phyloP scores from a whole-genome alignment of 2,888 invertebrate genomes.

The Drosophila prostipennis region DNA sequence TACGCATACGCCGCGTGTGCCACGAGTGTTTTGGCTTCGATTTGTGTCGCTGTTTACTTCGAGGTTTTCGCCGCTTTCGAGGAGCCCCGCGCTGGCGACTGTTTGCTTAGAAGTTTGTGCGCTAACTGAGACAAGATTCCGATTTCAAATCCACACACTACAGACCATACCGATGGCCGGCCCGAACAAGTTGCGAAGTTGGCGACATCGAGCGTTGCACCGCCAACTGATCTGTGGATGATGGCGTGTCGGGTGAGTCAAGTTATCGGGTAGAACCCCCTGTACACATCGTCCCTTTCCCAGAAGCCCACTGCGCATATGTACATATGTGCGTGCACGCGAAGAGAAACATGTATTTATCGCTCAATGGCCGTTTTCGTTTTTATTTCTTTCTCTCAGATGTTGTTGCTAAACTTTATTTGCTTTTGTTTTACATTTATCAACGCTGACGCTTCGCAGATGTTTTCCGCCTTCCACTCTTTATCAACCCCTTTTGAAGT shows the following conservation, averaged over 20 bases:
- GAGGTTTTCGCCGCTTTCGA: slow-evolving; percentile 7
- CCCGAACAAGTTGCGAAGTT: slow-evolving; percentile 63
- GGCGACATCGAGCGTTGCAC: slow-evolving; percentile 47
- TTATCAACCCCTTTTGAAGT: slow-evolving; percentile 38
- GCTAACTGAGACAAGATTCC: slow-evolving; percentile 71
- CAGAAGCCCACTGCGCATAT: neutral
- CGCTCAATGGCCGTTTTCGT: slow-evolving; percentile 48
- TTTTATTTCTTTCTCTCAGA: slow-evolving; percentile 39
- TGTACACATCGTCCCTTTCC: slow-evolving; percentile 3
- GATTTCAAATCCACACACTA: slow-evolving; percentile 9
- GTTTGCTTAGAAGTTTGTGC: slow-evolving; percentile 79
- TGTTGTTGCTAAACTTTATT: slow-evolving; percentile 45
- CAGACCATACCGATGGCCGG: slow-evolving; percentile 25
- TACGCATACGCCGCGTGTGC: slow-evolving; percentile 71
- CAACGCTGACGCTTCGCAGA: slow-evolving; percentile 51
- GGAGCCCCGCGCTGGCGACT: slow-evolving; percentile 52
- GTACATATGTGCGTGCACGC: slow-evolving; percentile 40
- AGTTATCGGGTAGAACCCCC: neutral
- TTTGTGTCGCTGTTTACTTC: slow-evolving; percentile 1
- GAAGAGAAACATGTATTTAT: slow-evolving; percentile 68
- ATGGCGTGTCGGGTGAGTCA: slow-evolving; percentile 23
- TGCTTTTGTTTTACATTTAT: slow-evolving; percentile 49
- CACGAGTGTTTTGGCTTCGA: neutral
- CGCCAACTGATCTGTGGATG: slow-evolving; percentile 39
- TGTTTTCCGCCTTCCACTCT: slow-evolving; percentile 38